These are phyloP conservation scores for Silurus asotus DNA, from an alignment of 2,113 vertebrate genomes.

Conservation along the genomic window DNA sequence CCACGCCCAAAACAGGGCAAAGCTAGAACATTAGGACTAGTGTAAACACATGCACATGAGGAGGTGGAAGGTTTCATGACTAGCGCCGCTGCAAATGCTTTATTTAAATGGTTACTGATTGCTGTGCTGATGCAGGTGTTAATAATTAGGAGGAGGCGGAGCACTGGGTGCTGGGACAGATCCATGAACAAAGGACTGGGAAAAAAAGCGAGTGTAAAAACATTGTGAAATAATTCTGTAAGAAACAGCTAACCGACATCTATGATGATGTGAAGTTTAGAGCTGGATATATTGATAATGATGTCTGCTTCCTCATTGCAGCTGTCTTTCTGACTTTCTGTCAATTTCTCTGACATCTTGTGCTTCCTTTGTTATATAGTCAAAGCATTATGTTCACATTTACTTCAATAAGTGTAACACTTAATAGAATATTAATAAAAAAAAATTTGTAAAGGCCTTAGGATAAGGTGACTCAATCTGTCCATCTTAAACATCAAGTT, in stretches of 20 bases:
- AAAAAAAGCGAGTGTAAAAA: neutral
- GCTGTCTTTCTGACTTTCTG: neutral
- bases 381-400: neutral
- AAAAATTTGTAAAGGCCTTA: neutral
- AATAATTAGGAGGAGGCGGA: neutral
- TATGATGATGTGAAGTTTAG: neutral
- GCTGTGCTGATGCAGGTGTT: neutral
- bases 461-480: neutral
- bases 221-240: neutral
- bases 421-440: neutral
- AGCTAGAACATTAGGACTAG: neutral
- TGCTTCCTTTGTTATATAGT: neutral
- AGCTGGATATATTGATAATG: neutral
- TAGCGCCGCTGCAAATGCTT: neutral
- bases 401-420: neutral
- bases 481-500: neutral
- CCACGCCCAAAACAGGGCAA: neutral
- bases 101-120: constrained; percentile 4
- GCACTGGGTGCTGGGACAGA: neutral
- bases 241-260: neutral
- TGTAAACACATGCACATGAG: neutral
- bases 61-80: neutral
- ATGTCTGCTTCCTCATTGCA: neutral
- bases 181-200: neutral
- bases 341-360: neutral